These are phyloP conservation scores for Platypus cylindrus DNA, from an alignment of 2,888 invertebrate species.

Conservation along the genomic window DNA sequence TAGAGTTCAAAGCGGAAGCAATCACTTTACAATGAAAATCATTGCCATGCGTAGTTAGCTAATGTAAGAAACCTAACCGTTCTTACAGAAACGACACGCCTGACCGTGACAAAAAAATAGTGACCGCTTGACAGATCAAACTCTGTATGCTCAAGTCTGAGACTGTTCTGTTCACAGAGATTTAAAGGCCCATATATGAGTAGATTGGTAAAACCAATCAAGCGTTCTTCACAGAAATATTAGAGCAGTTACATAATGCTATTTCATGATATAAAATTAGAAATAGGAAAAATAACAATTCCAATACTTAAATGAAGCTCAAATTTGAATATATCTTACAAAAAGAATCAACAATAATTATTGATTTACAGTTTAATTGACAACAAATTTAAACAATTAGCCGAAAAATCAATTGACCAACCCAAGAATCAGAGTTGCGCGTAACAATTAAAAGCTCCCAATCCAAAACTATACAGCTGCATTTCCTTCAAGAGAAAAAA, in stretches of 20 bases:
- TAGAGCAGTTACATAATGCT: conserved; percentile 17
- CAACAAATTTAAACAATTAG: too few relatives aligned
- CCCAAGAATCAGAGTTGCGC: too few relatives aligned
- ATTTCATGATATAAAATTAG: conserved; percentile 15
- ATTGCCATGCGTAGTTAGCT: conserved; percentile 23
- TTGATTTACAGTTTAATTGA: too few relatives aligned
- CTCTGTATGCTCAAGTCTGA: conserved; percentile 29
- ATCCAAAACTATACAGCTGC: too few relatives aligned
- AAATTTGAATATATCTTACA: too few relatives aligned
- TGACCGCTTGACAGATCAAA: conserved; percentile 22
- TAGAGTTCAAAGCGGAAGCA: conserved; percentile 25
- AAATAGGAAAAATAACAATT: too few relatives aligned
- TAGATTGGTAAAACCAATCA: conserved; percentile 12
- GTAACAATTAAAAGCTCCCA: too few relatives aligned
- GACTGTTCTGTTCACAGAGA: conserved; percentile 22
- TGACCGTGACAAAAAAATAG: conserved; percentile 24
- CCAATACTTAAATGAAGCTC: too few relatives aligned
- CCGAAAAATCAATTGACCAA: too few relatives aligned
- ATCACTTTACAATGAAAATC: conserved; percentile 32
- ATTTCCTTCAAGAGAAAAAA: too few relatives aligned
- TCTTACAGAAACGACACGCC: conserved; percentile 28
- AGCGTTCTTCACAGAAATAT: conserved; percentile 7
- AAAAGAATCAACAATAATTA: too few relatives aligned
- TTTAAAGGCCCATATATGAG: conserved; percentile 18
- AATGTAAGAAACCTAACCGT: conserved; percentile 21